phyloP scores from a whole-genome alignment of 2,797 vertebrate genomes.

The Liasis olivaceus region DNA sequence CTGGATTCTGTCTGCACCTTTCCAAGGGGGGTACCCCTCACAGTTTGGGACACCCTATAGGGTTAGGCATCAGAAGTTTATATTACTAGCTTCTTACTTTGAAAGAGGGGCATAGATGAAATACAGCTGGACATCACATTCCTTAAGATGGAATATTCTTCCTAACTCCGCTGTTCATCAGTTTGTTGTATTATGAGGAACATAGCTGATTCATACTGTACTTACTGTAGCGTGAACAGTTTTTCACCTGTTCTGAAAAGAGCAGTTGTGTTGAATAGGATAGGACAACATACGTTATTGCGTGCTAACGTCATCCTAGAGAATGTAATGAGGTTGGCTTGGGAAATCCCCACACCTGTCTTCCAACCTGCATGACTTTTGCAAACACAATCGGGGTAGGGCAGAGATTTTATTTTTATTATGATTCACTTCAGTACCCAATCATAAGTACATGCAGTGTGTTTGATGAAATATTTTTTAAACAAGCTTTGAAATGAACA shows the following conservation, averaged over 20 bases:
- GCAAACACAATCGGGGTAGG: background rate
- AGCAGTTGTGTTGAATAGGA: background rate
- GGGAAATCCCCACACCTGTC: background rate
- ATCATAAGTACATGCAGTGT: background rate
- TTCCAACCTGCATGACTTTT: background rate
- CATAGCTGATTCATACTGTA: background rate
- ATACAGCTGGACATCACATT: background rate
- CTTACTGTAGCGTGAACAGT: too few species aligned
- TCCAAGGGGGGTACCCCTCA: too few species aligned
- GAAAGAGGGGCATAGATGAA: background rate
- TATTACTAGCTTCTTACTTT: background rate
- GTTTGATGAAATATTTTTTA: conserved; percentile 12
- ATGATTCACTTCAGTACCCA: background rate
- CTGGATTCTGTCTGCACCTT: too few species aligned
- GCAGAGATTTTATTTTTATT: background rate
- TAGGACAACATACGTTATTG: too few species aligned
- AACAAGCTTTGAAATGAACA: conserved; percentile 27
- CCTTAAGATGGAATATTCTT: background rate
- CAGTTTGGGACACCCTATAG: background rate
- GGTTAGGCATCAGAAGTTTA: background rate
- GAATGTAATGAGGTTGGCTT: background rate
- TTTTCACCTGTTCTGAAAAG: background rate
- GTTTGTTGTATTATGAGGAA: background rate
- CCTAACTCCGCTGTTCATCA: background rate
- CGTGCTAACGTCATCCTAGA: background rate